These are phyloP conservation scores for Drosophila villosipedis DNA, from an alignment of 2,888 invertebrate species.

Conservation along the genomic window DNA sequence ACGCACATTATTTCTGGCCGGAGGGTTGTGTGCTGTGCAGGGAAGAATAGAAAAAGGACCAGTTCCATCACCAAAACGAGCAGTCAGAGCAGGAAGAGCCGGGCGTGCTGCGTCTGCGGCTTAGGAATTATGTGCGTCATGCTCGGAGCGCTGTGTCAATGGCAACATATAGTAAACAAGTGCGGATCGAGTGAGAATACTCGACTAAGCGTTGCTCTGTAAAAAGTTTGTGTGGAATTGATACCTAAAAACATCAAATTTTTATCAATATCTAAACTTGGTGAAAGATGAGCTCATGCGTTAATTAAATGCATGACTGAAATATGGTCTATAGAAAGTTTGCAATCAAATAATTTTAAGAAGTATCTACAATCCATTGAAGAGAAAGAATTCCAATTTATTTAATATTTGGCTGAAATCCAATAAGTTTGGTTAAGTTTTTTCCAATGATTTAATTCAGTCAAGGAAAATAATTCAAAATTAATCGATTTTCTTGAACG, in stretches of 20 bases:
- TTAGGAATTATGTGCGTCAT: slow-evolving; percentile 80
- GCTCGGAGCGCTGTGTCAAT: slow-evolving; percentile 72
- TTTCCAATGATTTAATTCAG: neutral
- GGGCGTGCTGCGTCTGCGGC: slow-evolving; percentile 54
- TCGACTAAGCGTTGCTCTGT: slow-evolving; percentile 8
- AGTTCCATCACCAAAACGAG: slow-evolving; percentile 16
- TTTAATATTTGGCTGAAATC: neutral
- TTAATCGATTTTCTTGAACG: neutral
- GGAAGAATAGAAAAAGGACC: neutral
- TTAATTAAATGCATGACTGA: neutral
- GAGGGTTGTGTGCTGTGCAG: neutral
- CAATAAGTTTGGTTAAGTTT: neutral
- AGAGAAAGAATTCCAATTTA: neutral
- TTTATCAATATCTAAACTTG: neutral
- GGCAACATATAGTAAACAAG: slow-evolving; percentile 47
- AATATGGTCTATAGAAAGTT: neutral
- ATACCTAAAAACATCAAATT: neutral
- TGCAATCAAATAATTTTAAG: neutral
- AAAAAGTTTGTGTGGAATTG: neutral
- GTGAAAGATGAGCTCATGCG: neutral
- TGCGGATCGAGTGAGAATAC: neutral
- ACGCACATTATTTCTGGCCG: slow-evolving; percentile 52
- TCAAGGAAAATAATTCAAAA: neutral
- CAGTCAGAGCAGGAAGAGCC: neutral
- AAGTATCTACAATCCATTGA: neutral